Evolutionary conservation across 1,140 invertebrate genomes (phyloP), one percentile per base, ranked within the genome.

Genomic region (Agraylea sexmaculata): DNA sequence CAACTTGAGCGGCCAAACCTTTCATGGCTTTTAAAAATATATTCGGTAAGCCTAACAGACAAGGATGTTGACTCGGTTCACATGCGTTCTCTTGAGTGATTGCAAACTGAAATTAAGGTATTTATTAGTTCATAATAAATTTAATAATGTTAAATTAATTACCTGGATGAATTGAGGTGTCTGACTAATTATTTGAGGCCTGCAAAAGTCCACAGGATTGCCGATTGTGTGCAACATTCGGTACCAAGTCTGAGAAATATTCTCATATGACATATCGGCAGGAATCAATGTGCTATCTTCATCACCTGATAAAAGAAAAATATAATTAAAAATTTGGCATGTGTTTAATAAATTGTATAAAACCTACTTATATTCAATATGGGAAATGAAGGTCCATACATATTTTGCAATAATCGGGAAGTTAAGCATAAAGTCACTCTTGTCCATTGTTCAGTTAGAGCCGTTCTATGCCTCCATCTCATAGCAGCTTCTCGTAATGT

Each of bases 1-100:
- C 92, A 8, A 96, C 89, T 57, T 94, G 80, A 25, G 80, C 80
- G 5, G 92, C 85, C 43, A 96, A 75, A 5, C 91, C 91, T 64
- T 83, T 85, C 69, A 97, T 92, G 7, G 92, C 88, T 64, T 87
- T 87, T 27, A 87, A 70, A 69, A 96, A 98, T 51, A 95, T 95
- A 30, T 77, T 68, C 2, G 92, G 91, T 47, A 96, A 66, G 32
- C 74, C 69, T 48, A 78, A 72, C n/a, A 96, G 64, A 60, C 89
- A 95, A 0, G 88, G 86, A 69, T 95, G 91, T 53, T 90, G 84
- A 56, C 80, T 84, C 1, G 90, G 88, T 62, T 96, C 90, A 8
- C 78, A 75, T 15, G 71, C 75, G 29, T 80, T 75, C 20, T 79
- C 75, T 54, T 72, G 75, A 0, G 78, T 74, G 15, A 84, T 72